A percentile compares a stretch with the other conserved stretches of the same genome.
phyloP scores from a whole-genome alignment of 1,140 invertebrate species.

The Samia ricini region DNA sequence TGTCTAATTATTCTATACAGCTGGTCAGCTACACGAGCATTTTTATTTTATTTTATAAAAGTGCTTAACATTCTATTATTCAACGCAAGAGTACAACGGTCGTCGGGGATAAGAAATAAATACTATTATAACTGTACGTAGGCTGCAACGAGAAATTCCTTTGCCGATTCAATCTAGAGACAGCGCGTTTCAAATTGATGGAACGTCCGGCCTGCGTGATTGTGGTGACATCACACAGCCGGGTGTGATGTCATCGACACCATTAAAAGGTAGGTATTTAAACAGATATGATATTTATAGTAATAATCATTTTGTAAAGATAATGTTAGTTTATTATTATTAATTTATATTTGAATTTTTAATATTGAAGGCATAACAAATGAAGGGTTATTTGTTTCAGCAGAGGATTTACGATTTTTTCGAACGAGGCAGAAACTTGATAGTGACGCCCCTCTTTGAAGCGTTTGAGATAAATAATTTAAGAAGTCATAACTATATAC shows the following conservation, averaged over 20 bases:
- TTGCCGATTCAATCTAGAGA: slow-evolving; percentile 9
- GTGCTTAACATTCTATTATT: too few relatives aligned
- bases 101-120: background rate
- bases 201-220: slow-evolving; percentile 33
- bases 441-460: too few relatives aligned
- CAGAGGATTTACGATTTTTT: too few relatives aligned
- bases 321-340: background rate
- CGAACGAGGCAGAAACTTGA: too few relatives aligned
- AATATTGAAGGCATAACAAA: too few relatives aligned
- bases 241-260: slow-evolving; percentile 27
- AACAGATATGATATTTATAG: background rate
- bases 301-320: background rate
- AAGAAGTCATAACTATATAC: too few relatives aligned
- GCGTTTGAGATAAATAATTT: too few relatives aligned
- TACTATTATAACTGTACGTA: slow-evolving; percentile 10
- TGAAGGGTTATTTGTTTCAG: too few relatives aligned
- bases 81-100: background rate
- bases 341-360: too few relatives aligned
- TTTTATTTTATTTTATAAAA: too few relatives aligned
- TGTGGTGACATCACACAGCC: slow-evolving; percentile 28
- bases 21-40: too few relatives aligned
- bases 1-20: too few relatives aligned
- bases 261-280: background rate
- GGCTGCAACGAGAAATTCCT: slow-evolving; percentile 23
- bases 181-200: slow-evolving; percentile 30